Conservation (phyloP, 2,888 invertebrate species). For the Deilephila porcellus region DNA sequence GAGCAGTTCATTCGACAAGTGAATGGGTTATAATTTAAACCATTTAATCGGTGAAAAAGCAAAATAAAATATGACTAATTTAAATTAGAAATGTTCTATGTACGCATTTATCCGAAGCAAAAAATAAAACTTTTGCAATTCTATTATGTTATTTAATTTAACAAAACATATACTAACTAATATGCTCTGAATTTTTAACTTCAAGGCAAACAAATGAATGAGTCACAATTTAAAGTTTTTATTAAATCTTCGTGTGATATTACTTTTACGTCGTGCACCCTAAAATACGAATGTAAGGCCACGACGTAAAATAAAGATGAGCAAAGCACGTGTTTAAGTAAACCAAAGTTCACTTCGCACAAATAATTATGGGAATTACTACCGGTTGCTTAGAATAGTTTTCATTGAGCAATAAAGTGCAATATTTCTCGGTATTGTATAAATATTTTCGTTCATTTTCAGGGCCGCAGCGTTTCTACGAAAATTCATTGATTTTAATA, state of each 20-base stretch:
- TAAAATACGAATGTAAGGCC: conserved; percentile 25
- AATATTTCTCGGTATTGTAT: neutral
- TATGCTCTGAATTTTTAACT: neutral
- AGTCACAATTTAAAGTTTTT: neutral
- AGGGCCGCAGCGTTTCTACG: no score
- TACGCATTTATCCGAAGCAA: no score
- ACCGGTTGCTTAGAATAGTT: conserved; percentile 4
- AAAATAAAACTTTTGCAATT: no score
- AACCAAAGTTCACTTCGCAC: conserved; percentile 23
- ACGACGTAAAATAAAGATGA: conserved; percentile 28
- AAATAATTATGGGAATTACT: conserved; percentile 24
- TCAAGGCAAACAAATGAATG: neutral
- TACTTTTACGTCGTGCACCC: conserved; percentile 14
- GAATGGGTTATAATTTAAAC: no score
- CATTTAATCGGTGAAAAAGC: no score
- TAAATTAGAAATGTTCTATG: no score
- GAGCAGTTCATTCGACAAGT: no score
- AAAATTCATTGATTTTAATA: neutral
- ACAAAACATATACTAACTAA: neutral
- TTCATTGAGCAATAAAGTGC: neutral
- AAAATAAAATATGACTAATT: no score
- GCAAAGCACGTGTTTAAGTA: conserved; percentile 26
- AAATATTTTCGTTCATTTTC: neutral
- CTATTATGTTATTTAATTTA: no score
- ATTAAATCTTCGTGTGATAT: neutral